Conservation (phyloP, 2,113 vertebrate genomes). For the Syngnathoides biaculeatus region DNA sequence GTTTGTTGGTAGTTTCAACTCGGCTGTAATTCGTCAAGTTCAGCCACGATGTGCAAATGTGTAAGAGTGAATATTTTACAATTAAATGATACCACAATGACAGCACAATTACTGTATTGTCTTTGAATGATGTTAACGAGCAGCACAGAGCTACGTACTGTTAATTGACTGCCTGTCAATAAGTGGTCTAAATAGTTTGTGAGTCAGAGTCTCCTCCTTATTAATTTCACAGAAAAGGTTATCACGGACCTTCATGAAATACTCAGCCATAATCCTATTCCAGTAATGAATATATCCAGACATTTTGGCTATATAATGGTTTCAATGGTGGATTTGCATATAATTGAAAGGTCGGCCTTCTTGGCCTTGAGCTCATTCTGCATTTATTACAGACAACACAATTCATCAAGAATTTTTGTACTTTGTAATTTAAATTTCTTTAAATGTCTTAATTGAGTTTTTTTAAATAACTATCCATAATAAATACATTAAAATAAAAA, state of each 20-base stretch:
- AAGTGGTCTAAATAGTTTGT: neutral
- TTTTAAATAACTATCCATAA: too few relatives aligned
- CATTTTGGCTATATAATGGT: neutral
- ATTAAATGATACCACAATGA: neutral
- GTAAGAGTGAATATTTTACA: neutral
- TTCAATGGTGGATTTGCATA: neutral
- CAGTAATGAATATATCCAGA: neutral
- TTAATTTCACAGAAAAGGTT: neutral
- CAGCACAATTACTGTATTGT: neutral
- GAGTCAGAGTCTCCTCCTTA: neutral
- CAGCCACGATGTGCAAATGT: neutral
- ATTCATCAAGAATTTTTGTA: neutral
- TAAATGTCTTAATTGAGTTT: too few relatives aligned
- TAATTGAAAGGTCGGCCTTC: neutral
- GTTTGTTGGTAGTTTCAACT: too few relatives aligned
- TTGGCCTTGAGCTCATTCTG: neutral
- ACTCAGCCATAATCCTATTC: neutral
- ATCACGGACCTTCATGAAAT: neutral
- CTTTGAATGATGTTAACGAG: neutral
- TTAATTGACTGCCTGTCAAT: neutral
- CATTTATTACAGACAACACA: neutral
- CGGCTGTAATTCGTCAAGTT: too few relatives aligned
- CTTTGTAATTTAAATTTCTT: too few relatives aligned
- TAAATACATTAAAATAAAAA: too few relatives aligned
- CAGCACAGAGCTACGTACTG: neutral